Conservation (phyloP, 2,113 vertebrate genomes). For the Oplegnathus fasciatus region DNA sequence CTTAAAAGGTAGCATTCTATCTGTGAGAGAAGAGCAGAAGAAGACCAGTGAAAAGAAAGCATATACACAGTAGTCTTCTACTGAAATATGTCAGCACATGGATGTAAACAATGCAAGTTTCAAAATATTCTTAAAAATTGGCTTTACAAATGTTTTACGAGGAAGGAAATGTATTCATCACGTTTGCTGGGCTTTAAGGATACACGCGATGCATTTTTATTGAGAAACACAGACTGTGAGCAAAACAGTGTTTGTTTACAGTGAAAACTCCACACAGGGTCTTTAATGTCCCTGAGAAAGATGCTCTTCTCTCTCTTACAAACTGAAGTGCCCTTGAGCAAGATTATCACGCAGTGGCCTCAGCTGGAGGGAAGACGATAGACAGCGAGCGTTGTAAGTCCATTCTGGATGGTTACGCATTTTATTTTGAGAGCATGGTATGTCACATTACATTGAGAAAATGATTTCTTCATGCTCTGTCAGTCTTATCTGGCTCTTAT, state of each 20-base stretch:
- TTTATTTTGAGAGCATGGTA: conserved; percentile 44
- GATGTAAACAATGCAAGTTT: background rate
- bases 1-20: background rate
- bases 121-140: background rate
- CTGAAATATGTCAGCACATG: background rate
- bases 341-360: conserved; percentile 2
- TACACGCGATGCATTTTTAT: background rate
- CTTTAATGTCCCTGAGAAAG: background rate
- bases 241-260: background rate
- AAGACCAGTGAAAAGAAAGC: background rate
- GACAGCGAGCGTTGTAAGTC: conserved; percentile 17
- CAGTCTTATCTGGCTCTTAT: conserved; percentile 56
- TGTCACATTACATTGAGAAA: conserved; percentile 46
- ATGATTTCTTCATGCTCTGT: conserved; percentile 56
- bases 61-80: background rate
- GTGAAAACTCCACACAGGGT: background rate
- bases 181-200: background rate
- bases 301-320: conserved; percentile 6
- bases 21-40: background rate
- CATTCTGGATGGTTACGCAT: conserved; percentile 31
- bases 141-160: background rate
- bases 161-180: background rate
- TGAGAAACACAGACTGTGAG: background rate
- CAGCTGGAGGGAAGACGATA: conserved; percentile 2
- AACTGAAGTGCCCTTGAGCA: conserved; percentile 36